Evolutionary conservation across 2,888 invertebrate genomes (phyloP).

Genomic region (Andrena bicolor): DNA sequence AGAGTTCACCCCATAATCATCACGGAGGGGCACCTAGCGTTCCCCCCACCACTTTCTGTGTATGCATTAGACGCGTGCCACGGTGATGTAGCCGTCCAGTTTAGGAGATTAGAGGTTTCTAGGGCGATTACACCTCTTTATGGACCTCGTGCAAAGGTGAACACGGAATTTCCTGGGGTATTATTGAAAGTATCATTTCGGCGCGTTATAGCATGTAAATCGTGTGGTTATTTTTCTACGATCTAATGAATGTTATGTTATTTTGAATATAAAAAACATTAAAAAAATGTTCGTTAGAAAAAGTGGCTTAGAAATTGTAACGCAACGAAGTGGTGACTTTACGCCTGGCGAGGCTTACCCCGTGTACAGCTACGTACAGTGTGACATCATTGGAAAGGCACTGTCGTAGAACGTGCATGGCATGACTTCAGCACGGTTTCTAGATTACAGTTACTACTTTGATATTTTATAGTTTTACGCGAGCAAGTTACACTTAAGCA

Average conservation of each 20-base stretch:
- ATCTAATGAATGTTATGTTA: too few relatives aligned
- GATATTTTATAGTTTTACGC: not conserved
- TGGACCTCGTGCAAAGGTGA: constrained; percentile 63
- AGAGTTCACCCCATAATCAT: constrained; percentile 82
- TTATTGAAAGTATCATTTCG: constrained; percentile 16
- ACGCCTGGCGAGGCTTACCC: not conserved
- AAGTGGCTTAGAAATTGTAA: not conserved
- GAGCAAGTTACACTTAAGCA: not conserved
- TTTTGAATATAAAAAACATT: too few relatives aligned
- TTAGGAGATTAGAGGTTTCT: constrained; percentile 83
- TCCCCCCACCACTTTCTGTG: constrained; percentile 62
- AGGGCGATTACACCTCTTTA: constrained; percentile 80
- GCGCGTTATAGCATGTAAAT: too few relatives aligned
- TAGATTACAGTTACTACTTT: not conserved
- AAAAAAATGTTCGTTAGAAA: too few relatives aligned
- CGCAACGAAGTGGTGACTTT: too few relatives aligned
- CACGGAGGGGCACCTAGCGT: constrained; percentile 68
- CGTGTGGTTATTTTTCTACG: too few relatives aligned
- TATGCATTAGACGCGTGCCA: constrained; percentile 80
- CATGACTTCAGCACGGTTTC: too few relatives aligned
- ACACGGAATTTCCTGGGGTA: constrained; percentile 27
- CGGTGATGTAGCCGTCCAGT: constrained; percentile 75
- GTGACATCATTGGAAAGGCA: constrained; percentile 4
- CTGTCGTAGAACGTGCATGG: not conserved
- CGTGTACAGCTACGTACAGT: not conserved